phyloP scores from a whole-genome alignment of 2,797 vertebrate genomes.

The Sternotherus odoratus region DNA sequence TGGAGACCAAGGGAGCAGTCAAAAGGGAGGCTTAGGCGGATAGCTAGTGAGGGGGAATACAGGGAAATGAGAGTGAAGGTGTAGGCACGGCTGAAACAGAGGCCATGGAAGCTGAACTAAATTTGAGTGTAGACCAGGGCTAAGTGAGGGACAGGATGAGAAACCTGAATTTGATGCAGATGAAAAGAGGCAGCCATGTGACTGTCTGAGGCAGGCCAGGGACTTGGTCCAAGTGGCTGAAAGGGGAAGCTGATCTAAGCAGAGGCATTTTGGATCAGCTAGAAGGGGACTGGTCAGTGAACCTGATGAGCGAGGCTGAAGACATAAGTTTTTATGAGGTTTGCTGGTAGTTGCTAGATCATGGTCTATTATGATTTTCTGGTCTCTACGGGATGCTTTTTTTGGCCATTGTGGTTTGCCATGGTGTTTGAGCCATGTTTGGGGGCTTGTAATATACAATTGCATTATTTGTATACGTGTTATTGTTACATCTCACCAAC shows the following conservation, averaged over 20 bases:
- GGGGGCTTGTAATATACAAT: not conserved
- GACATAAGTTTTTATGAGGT: not conserved
- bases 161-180: no score
- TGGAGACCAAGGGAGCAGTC: no score
- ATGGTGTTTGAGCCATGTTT: not conserved
- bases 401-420: not conserved
- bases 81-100: no score
- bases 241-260: not conserved
- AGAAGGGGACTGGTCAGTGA: not conserved
- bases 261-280: not conserved
- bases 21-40: no score
- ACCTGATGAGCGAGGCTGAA: not conserved
- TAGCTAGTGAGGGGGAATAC: no score
- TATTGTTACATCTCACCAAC: not conserved
- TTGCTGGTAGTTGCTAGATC: not conserved
- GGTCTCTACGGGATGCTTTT: not conserved
- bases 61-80: no score
- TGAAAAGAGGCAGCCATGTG: no score
- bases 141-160: no score
- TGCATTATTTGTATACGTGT: not conserved
- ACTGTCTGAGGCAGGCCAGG: not conserved
- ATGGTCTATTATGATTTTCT: not conserved
- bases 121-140: no score
- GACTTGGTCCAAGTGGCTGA: not conserved
- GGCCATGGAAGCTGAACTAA: no score